Evolutionary conservation across 1,140 invertebrate genomes (phyloP).

Genomic region (Ips nitidus): DNA sequence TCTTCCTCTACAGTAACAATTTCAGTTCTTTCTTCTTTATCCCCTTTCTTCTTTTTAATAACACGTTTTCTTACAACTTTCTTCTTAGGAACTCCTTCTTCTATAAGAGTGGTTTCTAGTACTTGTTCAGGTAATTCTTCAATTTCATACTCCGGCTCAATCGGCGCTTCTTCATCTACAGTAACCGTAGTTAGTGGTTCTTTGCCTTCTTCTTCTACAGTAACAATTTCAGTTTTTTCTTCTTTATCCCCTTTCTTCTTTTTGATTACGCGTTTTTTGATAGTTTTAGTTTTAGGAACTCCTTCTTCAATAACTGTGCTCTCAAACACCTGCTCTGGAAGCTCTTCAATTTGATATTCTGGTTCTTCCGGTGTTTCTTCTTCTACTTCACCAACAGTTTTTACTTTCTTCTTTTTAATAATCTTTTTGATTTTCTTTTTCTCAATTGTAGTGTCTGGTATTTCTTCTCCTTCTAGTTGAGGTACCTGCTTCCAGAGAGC

Average conservation of each 20-base stretch:
- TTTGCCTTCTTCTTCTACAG: slow-evolving; percentile 51
- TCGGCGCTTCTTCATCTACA: slow-evolving; percentile 43
- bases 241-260: slow-evolving; percentile 49
- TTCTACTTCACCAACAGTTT: slow-evolving; percentile 52
- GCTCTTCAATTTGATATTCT: slow-evolving; percentile 37
- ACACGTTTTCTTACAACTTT: slow-evolving; percentile 32
- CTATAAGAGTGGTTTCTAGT: slow-evolving; percentile 31
- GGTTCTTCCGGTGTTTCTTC: slow-evolving; percentile 49
- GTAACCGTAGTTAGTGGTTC: slow-evolving; percentile 48
- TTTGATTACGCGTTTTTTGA: slow-evolving; percentile 39
- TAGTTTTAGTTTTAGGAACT: slow-evolving; percentile 33
- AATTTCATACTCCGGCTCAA: slow-evolving; percentile 43
- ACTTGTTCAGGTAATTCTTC: slow-evolving; percentile 47
- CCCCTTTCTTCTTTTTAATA: slow-evolving; percentile 46
- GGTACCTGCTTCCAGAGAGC: slow-evolving; percentile 40
- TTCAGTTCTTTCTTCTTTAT: slow-evolving; percentile 48
- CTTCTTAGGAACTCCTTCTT: slow-evolving; percentile 35
- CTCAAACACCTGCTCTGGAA: slow-evolving; percentile 44
- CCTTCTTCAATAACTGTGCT: slow-evolving; percentile 32
- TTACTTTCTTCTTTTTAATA: slow-evolving; percentile 15
- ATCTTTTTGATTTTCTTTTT: slow-evolving; percentile 19
- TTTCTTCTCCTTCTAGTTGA: slow-evolving; percentile 39
- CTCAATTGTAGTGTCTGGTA: slow-evolving; percentile 41
- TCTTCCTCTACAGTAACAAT: slow-evolving; percentile 49
- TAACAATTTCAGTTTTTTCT: slow-evolving; percentile 47